Evolutionary conservation across 1,140 invertebrate species (phyloP).

Genomic region (Sinonovacula constricta): DNA sequence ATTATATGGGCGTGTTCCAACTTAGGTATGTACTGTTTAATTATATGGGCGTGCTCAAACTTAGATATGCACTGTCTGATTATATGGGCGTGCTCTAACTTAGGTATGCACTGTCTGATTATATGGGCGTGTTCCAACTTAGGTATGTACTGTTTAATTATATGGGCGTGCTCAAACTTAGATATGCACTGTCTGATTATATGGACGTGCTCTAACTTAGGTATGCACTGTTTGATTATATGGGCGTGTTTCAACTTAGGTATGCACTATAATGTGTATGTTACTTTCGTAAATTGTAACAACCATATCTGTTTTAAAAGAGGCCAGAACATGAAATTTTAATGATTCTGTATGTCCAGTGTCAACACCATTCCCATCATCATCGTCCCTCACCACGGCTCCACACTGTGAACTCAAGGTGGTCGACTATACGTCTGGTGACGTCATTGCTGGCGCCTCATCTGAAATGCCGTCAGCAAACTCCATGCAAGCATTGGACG

Average conservation of each 20-base stretch:
- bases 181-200: not conserved
- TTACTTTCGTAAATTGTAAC: too few relatives aligned
- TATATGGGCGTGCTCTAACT: too few relatives aligned
- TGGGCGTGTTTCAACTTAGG: not conserved
- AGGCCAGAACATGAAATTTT: too few relatives aligned
- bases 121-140: too few relatives aligned
- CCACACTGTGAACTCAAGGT: constrained; percentile 23
- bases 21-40: too few relatives aligned
- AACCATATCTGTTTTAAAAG: too few relatives aligned
- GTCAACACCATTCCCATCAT: constrained; percentile 29
- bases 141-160: not conserved
- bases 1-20: too few relatives aligned
- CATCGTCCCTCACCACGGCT: constrained; percentile 15
- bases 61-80: not conserved
- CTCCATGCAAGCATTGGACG: constrained; percentile 22
- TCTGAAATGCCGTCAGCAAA: constrained; percentile 31
- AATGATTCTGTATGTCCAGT: constrained; percentile 19
- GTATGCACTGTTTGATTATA: not conserved
- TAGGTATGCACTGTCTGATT: not conserved
- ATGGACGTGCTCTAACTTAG: not conserved
- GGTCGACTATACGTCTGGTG: constrained; percentile 8
- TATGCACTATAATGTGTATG: too few relatives aligned
- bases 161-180: too few relatives aligned
- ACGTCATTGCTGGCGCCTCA: constrained; percentile 18
- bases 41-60: too few relatives aligned